These are phyloP conservation scores for Isaurus tuberculatus DNA, from an alignment of 92 coral and sea anemone genomes.

Conservation along the genomic window DNA sequence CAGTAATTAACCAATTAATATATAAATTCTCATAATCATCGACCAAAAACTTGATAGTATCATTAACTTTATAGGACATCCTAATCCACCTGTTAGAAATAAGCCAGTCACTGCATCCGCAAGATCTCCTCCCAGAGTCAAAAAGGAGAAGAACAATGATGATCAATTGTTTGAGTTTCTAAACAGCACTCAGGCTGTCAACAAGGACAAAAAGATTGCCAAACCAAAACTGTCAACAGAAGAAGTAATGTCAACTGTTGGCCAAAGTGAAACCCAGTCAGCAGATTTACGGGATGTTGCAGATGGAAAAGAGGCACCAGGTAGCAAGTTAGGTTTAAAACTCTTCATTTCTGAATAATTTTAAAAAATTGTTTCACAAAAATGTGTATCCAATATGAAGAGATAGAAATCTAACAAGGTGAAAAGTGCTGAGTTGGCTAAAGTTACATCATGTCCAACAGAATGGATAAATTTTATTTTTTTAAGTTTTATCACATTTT, in stretches of 20 bases:
- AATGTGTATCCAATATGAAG: too few species aligned
- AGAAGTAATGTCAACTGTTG: constrained; percentile 25
- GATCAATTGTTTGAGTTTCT: constrained; percentile 94
- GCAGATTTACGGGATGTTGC: constrained; percentile 27
- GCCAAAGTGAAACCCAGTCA: neutral
- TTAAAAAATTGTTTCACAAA: too few species aligned
- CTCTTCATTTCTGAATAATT: too few species aligned
- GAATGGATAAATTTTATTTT: too few species aligned
- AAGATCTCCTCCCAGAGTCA: constrained; percentile 70
- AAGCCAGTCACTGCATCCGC: constrained; percentile 70
- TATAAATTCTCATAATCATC: too few species aligned
- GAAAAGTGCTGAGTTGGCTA: too few species aligned
- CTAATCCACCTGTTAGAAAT: constrained; percentile 76
- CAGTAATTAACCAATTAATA: too few species aligned
- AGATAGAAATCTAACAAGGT: too few species aligned
- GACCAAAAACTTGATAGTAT: neutral
- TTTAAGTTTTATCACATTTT: too few species aligned
- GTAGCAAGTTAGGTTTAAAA: neutral
- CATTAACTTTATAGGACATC: constrained; percentile 62
- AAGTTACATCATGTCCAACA: too few species aligned
- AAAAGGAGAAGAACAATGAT: constrained; percentile 74
- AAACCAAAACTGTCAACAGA: constrained; percentile 63
- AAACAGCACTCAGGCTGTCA: constrained; percentile 77
- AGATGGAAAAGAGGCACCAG: constrained; percentile 37
- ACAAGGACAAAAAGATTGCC: constrained; percentile 68